These are phyloP conservation scores for Dryobota labecula DNA, from an alignment of 2,888 invertebrate genomes.

Conservation along the genomic window DNA sequence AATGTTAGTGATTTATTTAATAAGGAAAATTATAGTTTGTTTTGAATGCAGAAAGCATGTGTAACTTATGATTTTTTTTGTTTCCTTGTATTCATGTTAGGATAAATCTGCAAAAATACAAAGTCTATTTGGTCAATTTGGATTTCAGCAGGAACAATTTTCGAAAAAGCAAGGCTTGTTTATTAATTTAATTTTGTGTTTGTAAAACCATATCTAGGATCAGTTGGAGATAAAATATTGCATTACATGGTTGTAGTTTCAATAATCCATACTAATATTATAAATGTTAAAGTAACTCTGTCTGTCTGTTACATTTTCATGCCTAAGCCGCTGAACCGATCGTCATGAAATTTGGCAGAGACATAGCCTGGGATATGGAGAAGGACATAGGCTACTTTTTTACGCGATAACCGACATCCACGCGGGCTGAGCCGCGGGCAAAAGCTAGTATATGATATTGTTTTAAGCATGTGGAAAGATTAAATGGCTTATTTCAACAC, in stretches of 20 bases:
- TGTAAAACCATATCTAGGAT: not conserved
- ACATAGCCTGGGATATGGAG: no score
- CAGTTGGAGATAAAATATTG: not conserved
- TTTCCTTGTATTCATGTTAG: not conserved
- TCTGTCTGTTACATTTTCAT: no score
- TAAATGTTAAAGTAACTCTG: no score
- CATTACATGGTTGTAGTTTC: not conserved
- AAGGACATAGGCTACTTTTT: no score
- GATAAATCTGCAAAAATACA: not conserved
- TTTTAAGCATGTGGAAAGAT: not conserved
- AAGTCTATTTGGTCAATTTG: not conserved
- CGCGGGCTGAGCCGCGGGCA: no score
- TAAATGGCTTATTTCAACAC: not conserved
- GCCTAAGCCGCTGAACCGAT: no score
- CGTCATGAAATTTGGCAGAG: no score
- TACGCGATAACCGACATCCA: no score
- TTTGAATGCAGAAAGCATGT: not conserved
- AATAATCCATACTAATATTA: no score
- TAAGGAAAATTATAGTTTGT: not conserved
- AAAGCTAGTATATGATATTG: not conserved
- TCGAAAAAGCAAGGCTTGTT: not conserved
- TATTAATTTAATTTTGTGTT: not conserved
- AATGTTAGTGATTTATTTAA: not conserved
- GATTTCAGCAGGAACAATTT: not conserved
- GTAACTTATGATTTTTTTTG: not conserved